A percentile compares a stretch with the other conserved stretches of the same genome.
Conservation (phyloP, 1,140 invertebrate genomes). For the Arctopsyche grandis region DNA sequence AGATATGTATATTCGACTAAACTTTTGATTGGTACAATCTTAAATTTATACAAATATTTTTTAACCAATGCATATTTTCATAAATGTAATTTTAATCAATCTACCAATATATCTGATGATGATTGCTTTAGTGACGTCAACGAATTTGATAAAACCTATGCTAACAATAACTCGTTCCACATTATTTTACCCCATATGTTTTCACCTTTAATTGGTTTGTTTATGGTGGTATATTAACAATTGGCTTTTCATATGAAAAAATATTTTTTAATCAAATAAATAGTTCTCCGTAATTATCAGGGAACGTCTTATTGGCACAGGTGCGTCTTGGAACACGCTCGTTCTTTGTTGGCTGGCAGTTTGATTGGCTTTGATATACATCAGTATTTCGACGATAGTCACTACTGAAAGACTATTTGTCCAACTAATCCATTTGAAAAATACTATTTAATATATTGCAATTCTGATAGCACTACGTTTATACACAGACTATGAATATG, state of each 20-base stretch:
- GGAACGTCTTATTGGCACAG: slow-evolving; percentile 7
- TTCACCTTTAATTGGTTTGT: slow-evolving; percentile 6
- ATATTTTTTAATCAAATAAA: slow-evolving; percentile 28
- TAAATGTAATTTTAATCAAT: too few relatives aligned
- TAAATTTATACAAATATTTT: too few relatives aligned
- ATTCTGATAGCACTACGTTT: too few relatives aligned
- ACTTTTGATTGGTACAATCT: too few relatives aligned
- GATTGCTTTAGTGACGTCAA: too few relatives aligned
- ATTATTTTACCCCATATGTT: background rate
- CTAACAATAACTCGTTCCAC: too few relatives aligned
- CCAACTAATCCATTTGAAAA: background rate
- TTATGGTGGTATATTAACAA: slow-evolving; percentile 11
- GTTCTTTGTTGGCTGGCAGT: slow-evolving; percentile 4
- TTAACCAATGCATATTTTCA: too few relatives aligned
- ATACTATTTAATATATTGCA: background rate
- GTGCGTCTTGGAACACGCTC: background rate
- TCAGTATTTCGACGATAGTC: background rate
- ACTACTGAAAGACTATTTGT: background rate
- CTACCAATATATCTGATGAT: too few relatives aligned
- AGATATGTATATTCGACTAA: background rate
- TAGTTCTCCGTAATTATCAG: slow-evolving; percentile 32
- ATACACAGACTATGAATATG: too few relatives aligned
- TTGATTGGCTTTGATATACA: slow-evolving; percentile 26
- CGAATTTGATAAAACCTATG: too few relatives aligned
- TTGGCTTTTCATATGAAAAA: slow-evolving; percentile 13